Evolutionary conservation across 1,140 invertebrate species (phyloP).

Genomic region (Trialeurodes vaporariorum): DNA sequence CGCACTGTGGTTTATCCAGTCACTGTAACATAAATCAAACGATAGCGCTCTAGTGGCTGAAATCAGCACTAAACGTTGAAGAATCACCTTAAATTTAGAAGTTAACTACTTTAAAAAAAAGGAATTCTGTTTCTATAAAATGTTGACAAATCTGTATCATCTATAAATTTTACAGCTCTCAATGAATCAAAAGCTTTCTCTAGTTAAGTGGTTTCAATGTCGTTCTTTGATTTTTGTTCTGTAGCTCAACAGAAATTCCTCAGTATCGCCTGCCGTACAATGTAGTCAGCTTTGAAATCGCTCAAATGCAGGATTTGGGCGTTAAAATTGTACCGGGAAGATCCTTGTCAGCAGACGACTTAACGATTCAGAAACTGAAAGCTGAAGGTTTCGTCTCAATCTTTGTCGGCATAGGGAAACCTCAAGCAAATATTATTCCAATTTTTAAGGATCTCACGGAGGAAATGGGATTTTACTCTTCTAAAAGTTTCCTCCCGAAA

Average conservation of each 20-base stretch:
- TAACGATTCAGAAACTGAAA: constrained; percentile 59
- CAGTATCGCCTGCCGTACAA: constrained; percentile 89
- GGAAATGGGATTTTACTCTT: constrained; percentile 86
- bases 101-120: too few species aligned
- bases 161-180: too few species aligned
- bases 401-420: constrained; percentile 90
- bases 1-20: too few species aligned
- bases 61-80: too few species aligned
- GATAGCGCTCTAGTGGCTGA: too few species aligned
- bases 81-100: too few species aligned
- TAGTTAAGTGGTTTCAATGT: too few species aligned
- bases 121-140: too few species aligned
- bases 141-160: too few species aligned
- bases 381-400: constrained; percentile 60
- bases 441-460: constrained; percentile 69
- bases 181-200: too few species aligned
- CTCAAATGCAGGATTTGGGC: constrained; percentile 82
- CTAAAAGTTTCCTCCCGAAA: constrained; percentile 82
- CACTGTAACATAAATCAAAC: too few species aligned
- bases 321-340: constrained; percentile 66
- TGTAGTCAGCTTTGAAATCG: constrained; percentile 87
- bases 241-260: constrained; percentile 87
- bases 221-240: too few species aligned
- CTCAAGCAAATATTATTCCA: constrained; percentile 68
- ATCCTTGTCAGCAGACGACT: constrained; percentile 48